Evolutionary conservation across 2,797 vertebrate genomes (phyloP), one percentile per base, ranked within the genome.

Genomic region (Brachymystax lenok): DNA sequence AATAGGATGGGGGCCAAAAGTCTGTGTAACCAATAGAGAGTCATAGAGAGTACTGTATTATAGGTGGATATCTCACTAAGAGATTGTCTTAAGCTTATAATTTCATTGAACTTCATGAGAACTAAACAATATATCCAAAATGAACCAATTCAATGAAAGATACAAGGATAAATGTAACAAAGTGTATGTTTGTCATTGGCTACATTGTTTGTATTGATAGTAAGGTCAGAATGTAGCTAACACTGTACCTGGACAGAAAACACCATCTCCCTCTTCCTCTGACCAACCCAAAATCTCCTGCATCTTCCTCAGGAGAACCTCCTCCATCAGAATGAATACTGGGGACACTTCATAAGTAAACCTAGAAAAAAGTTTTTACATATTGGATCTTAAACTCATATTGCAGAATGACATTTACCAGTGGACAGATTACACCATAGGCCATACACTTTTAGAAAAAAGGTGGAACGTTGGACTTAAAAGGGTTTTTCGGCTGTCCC

Each of bases 271-370:
- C 79, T 94, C 90, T 61, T 80, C 85, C 0, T 59, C 35, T 56
- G 83, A 71, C 89, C 90, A 95, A 71, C 88, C 93, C 79, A 95
- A 81, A 27, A 94, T 91, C 84, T 89, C 80, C 46, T 90, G 83
- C 90, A 94, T 95, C 89, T 96, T 96, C 78, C 84, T 94, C 56
- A 95, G 88, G 73, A 96, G 69, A 66, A 94, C 77, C 10, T 87
- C 86, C 74, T 95, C 93, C 88, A 92, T 94, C 5, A 94, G 81
- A 74, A 89, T 86, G 69, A 95, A 95, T 0, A 93, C 87, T 2
- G 91, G 92, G 74, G 90, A 83, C 71, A 95, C 92, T 87, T 96
- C 92, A 80, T 90, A 93, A 1, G 90, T 95, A 84, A 96, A 94
- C 86, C 90, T 95, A 21, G 19, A 69, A 40, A 73, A 4, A 73